Conservation (phyloP, 1,140 invertebrate genomes). For the Bombus huntii region DNA sequence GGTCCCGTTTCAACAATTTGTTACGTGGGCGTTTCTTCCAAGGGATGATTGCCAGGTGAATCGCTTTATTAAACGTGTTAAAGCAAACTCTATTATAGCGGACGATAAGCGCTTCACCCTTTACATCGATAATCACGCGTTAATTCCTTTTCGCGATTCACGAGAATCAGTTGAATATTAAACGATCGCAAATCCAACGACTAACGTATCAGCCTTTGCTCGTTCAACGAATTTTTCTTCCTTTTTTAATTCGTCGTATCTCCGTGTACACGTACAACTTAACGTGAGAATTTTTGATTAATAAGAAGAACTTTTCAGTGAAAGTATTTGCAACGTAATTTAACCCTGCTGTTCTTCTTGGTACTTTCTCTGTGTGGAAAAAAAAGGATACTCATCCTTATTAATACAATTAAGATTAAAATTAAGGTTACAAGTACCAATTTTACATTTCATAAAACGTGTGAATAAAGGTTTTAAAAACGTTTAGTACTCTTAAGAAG, state of each 20-base stretch:
- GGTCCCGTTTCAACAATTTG: background rate
- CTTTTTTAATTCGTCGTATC: too few relatives aligned
- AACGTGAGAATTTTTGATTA: too few relatives aligned
- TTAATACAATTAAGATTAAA: background rate
- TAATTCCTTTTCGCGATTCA: constrained; percentile 1
- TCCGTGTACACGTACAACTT: too few relatives aligned
- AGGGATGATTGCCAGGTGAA: background rate
- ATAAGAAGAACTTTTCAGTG: too few relatives aligned
- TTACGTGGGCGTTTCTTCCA: constrained; percentile 9
- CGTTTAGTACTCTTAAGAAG: too few relatives aligned
- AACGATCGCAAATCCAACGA: background rate
- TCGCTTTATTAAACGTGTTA: constrained; percentile 14
- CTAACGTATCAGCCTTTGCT: background rate
- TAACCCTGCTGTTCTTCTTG: too few relatives aligned
- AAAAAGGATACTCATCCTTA: background rate
- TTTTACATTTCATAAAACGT: background rate
- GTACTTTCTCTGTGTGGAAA: accelerated
- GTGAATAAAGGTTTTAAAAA: too few relatives aligned
- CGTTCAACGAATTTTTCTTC: background rate
- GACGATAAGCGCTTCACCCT: background rate
- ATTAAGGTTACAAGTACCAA: too few relatives aligned
- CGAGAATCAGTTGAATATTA: background rate
- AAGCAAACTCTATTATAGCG: background rate
- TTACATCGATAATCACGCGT: constrained; percentile 17
- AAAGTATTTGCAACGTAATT: too few relatives aligned